These are phyloP conservation scores for Melozone crissalis DNA, from an alignment of 2,113 vertebrate species.

Conservation along the genomic window DNA sequence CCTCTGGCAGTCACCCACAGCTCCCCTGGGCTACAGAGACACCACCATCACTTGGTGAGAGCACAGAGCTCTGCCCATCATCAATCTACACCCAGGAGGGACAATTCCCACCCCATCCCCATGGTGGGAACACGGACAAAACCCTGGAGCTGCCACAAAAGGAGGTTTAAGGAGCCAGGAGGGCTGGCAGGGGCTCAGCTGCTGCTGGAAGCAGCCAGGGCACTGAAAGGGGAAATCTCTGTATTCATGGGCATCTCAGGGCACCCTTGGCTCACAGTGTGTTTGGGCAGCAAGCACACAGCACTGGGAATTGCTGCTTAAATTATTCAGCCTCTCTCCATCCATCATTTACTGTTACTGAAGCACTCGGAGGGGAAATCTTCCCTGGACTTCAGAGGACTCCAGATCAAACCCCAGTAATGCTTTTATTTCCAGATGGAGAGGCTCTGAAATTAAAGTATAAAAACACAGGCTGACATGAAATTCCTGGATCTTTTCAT, in stretches of 20 bases:
- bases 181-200: neutral
- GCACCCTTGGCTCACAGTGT: neutral
- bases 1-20: neutral
- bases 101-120: neutral
- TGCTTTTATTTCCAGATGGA: neutral
- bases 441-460: neutral
- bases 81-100: rapidly evolving
- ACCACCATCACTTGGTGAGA: neutral
- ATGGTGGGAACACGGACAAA: rapidly evolving
- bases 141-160: neutral
- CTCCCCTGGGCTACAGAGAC: neutral
- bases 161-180: neutral
- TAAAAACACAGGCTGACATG: neutral
- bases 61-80: neutral
- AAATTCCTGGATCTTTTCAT: neutral
- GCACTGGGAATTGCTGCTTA: neutral
- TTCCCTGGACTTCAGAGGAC: neutral
- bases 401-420: neutral
- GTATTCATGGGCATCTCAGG: neutral
- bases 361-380: neutral
- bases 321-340: neutral
- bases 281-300: neutral
- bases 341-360: neutral
- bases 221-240: neutral
- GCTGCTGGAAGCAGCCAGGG: neutral